phyloP scores from a whole-genome alignment of 2,113 vertebrate genomes.

The Dipodomys ordii region DNA sequence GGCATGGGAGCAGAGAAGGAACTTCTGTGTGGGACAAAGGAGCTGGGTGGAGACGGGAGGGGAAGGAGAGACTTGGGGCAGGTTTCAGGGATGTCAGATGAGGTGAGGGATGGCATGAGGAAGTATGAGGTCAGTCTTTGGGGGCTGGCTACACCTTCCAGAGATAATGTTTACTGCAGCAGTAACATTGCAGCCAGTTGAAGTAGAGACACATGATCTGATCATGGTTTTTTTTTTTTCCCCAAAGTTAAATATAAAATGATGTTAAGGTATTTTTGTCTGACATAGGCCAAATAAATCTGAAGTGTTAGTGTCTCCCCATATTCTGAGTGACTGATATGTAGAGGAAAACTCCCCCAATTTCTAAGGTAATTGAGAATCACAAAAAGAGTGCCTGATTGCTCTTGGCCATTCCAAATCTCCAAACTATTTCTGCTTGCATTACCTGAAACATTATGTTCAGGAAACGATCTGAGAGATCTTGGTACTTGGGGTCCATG shows the following conservation, averaged over 20 bases:
- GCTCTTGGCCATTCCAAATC: neutral
- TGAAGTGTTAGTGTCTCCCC: neutral
- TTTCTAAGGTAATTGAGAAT: neutral
- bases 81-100: neutral
- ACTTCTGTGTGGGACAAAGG: neutral
- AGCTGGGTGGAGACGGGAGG: neutral
- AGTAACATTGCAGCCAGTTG: neutral
- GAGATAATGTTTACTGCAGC: neutral
- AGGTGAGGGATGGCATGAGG: neutral
- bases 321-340: neutral
- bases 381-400: neutral
- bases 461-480: neutral
- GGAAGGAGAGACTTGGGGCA: accelerated
- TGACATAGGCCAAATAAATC: neutral
- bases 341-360: neutral
- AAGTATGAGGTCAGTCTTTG: neutral
- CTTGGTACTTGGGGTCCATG: neutral
- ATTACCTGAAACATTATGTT: neutral
- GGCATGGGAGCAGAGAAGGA: neutral
- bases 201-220: neutral
- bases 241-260: neutral
- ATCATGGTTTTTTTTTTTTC: neutral
- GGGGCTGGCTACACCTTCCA: neutral
- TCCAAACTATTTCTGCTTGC: neutral
- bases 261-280: neutral